Percentiles rank a stretch among this genome's conserved stretches.
Conservation (phyloP, 2,113 vertebrate genomes). For the Ochotona princeps region DNA sequence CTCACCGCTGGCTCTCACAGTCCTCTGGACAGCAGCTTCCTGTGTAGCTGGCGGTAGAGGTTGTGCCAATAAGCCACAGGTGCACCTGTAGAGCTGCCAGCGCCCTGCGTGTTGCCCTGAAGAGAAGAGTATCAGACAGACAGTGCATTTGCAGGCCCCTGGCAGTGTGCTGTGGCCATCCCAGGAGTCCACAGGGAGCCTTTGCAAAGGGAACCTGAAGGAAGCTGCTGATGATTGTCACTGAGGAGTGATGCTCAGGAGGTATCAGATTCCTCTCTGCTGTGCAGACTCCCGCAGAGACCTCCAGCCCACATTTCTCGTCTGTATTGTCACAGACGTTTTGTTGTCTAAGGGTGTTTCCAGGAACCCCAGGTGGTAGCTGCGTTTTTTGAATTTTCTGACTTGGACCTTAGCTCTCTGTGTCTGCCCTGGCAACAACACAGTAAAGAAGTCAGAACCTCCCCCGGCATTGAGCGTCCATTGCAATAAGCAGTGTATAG, state of each 20-base stretch:
- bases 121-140: background rate
- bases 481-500: background rate
- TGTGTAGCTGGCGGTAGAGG: background rate
- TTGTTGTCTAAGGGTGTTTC: fast-evolving
- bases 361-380: background rate
- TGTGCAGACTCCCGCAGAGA: background rate
- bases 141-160: background rate
- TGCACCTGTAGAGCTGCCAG: background rate
- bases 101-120: fast-evolving
- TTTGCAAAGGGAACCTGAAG: background rate
- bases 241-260: background rate
- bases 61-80: background rate
- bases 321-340: too few relatives aligned
- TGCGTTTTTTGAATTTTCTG: background rate
- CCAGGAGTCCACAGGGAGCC: background rate
- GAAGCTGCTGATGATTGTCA: background rate
- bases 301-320: too few relatives aligned
- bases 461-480: background rate
- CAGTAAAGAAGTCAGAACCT: background rate
- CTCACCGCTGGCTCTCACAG: background rate
- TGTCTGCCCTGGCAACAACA: background rate
- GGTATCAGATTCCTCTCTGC: background rate
- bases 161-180: background rate
- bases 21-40: background rate
- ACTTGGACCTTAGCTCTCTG: background rate